Conservation (phyloP, 2,888 invertebrate species). For the Ypsolopha scabrella region DNA sequence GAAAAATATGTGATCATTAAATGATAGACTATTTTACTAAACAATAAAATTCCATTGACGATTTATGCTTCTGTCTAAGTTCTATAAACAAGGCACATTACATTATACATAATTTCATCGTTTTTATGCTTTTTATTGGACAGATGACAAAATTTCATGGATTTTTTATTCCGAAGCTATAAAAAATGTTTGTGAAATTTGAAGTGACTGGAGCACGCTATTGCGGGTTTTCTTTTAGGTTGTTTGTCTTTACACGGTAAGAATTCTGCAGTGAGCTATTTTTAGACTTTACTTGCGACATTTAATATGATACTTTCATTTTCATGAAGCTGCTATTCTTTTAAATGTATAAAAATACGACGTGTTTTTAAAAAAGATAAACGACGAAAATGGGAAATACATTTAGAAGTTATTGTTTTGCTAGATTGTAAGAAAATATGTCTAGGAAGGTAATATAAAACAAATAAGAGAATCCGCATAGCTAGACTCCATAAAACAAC, state of each 20-base stretch:
- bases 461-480: too few relatives aligned
- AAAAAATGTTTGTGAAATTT: neutral
- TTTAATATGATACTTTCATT: conserved; percentile 16
- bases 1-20: too few relatives aligned
- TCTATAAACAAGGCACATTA: neutral
- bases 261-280: neutral
- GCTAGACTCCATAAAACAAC: too few relatives aligned
- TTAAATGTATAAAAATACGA: too few relatives aligned
- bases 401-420: too few relatives aligned
- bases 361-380: too few relatives aligned
- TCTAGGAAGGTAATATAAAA: too few relatives aligned
- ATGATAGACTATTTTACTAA: neutral
- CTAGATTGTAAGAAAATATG: too few relatives aligned
- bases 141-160: neutral
- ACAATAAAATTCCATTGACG: neutral
- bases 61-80: neutral
- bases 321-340: too few relatives aligned
- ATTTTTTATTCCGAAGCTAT: neutral
- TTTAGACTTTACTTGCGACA: neutral
- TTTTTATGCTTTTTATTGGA: too few relatives aligned
- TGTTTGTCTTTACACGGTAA: too few relatives aligned
- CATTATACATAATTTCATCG: neutral
- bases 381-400: too few relatives aligned
- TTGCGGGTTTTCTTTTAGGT: neutral
- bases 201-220: neutral